Evolutionary conservation across 1,140 invertebrate species (phyloP), one percentile per base, ranked within the genome.

Genomic region (Streblospio benedicti): DNA sequence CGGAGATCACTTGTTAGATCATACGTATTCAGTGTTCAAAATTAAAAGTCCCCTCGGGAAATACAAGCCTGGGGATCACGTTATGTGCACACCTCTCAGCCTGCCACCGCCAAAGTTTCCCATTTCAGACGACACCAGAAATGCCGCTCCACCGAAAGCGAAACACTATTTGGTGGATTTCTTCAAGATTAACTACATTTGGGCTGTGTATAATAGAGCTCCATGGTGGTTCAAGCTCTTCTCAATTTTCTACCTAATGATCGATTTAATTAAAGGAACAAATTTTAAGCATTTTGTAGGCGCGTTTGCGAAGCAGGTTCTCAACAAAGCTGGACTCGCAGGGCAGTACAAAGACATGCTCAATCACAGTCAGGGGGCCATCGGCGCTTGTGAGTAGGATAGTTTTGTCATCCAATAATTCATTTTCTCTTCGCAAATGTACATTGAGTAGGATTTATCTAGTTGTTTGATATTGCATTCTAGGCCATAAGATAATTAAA

Each of bases 261-360:
- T 60, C 52, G 69, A 71, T 41, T 31, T 68, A 12, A 44, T 72
- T 14, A 61, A 64, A 1, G 50, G 23, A 12, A 70, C 65, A 18
- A 63, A 62, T 1, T 67, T 63, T 55, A 59, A 59, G 20, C 45
- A 67, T 53, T 71, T 72, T 60, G 55, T 69, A 2, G 61, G 66
- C 5, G 55, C 70, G 14, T 67, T 67, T 65, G 66, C 62, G 4
- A 44, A 45, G 28, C 56, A 65, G 12, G 62, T 67, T 2, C 32
- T 73, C 14, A 70, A 70, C 49, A 38, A 23, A 20, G 38, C 28
- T 2, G 71, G 70, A 16, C 35, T 71, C 20, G 38, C 62, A 20
- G 65, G 67, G 44, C 66, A 69, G 55, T 73, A 73, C 52, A 62
- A 57, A 25, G 71, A 73, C 30, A 70, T 72, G 5, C 32, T 71